Base-by-base conservation (phyloP, 2,113 vertebrate genomes). In the Amia ocellicauda region DNA sequence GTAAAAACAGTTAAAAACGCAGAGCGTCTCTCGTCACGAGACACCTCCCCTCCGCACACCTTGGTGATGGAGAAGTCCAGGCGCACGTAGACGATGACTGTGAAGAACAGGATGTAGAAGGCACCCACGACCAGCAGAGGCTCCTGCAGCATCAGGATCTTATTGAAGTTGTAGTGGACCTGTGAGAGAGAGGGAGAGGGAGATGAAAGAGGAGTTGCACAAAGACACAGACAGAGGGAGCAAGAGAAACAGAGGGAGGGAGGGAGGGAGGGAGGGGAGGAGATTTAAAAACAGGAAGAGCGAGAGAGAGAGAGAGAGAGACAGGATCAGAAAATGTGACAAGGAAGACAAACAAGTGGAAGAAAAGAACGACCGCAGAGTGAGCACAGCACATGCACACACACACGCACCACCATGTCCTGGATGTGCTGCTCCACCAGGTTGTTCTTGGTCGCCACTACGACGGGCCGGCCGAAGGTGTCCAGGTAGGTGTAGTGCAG, bases 21-120 rank as follows among this genome's bases (percentile, higher is more conserved):
- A n/a, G n/a, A n/a, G n/a, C n/a, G n/a, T n/a, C n/a, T n/a, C n/a
- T n/a, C n/a, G n/a, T n/a, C n/a, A n/a, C n/a, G n/a, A n/a, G n/a
- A n/a, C n/a, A n/a, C n/a, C n/a, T n/a, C n/a, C n/a, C n/a, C n/a
- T n/a, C n/a, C n/a, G n/a, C n/a, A n/a, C 79, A 99, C 97, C 96
- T 98, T 99, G 28, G 96, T 99, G 79, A 99, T 99, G 69, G 96
- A 96, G 71, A 99, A 99, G 83, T 99, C 97, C 62, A 99, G 85
- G 50, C 97, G 90, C 42, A 99, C 95, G 0, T 99, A 99, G 72
- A 98, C 73, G 7, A 99, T 98, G 76, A 99, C 96, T 0, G 96
- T 97, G 82, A 99, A 98, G 83, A 99, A 99, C 42, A 99, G 83
- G 70, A 98, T 94, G 80, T 98, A 99, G 84, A 99, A 99, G 2